Evolutionary conservation across 2,797 vertebrate species (phyloP), one percentile per base, ranked within the genome.

Genomic region (Heterohyrax brucei): DNA sequence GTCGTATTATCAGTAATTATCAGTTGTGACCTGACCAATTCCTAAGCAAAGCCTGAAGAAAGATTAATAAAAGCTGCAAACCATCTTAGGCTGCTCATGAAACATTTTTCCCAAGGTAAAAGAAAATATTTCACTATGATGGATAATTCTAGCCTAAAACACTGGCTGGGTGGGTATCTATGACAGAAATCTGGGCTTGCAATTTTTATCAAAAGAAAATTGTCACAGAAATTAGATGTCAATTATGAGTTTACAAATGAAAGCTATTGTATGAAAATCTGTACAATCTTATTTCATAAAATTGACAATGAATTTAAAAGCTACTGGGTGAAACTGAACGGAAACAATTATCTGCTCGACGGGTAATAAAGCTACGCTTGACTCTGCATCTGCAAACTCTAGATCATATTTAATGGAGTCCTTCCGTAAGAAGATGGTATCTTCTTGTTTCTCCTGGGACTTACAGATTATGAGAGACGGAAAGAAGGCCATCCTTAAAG

Each of bases 311-410:
- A 77, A 62, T 82, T 87, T 68, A 28, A 1, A 62, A 46, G 68
- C 50, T 50, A 44, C 18, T 39, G 9, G 21, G 4, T 75, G 0
- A 64, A 73, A 88, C 85, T 61, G 93, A 73, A 21, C 44, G 48
- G 78, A 94, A 90, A 56, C 30, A 0, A 0, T 95, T 97, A 99
- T 99, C 99, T 99, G 99, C 72, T 99, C 99, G 3, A 99, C 99
- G 16, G 99, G 98, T 48, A 99, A 98, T 0, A 99, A 99, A 5
- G 99, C 99, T 62, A 99, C 98, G 94, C 99, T 99, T 50, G 99
- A 99, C 93, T 99, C 99, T 26, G 98, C 99, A 86, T 99, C 99
- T 14, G 99, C 98, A 2, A 99, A 99, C 92, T 99, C 98, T 24
- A 98, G 98, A 26, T 99, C 98, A 0, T 98, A 99, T 73, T 97